Base-by-base conservation (phyloP, 2,888 invertebrate species). In the Allophyes oxyacanthae region DNA sequence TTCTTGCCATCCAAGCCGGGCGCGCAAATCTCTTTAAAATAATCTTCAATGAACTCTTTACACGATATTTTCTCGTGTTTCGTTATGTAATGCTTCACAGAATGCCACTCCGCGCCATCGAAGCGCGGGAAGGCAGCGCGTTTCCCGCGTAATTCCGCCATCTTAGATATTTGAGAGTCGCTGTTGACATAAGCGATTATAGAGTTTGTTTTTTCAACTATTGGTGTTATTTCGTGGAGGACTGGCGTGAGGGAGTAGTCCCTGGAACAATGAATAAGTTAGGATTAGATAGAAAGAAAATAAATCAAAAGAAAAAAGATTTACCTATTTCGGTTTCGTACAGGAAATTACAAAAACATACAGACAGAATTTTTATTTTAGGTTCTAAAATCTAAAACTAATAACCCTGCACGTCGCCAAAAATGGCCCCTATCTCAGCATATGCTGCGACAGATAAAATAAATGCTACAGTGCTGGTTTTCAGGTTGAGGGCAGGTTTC, bases 61-160 rank as follows among this genome's bases (percentile, higher is more conserved):
- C 95, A 95, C 52, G 93, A 85, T 66, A 91, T 44, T 78, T 88
- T 80, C 45, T 87, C 80, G n/a, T 82, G 82, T 78, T 89, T 66
- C 65, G 86, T 71, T 89, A 93, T 13, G 86, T 92, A 81, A 85
- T 91, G 62, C 86, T 87, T 70, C 25, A 95, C 95, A 0, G 96
- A 94, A 72, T 96, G 94, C 95, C 96, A 95, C 8, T 96, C 96
- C 6, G 96, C 90, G 6, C 97, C 97, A 67, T 97, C 96, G 79
- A 96, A 97, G n/a, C 95, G 95, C 1, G 98, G 97, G 84, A 98
- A 97, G 77, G 97, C 97, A 0, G 97, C 97, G 37, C 95, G 95
- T 67, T 96, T 96, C 8, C 96, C 97, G 85, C 92, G 91, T 25
- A 98, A 86, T 77, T 97, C 97, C 43, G 92, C 85, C 64, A 98